Evolutionary conservation across 92 coral and sea anemone genomes (phyloP), one percentile per base, ranked within the genome.

Genomic region (Epizoanthus scotinus): DNA sequence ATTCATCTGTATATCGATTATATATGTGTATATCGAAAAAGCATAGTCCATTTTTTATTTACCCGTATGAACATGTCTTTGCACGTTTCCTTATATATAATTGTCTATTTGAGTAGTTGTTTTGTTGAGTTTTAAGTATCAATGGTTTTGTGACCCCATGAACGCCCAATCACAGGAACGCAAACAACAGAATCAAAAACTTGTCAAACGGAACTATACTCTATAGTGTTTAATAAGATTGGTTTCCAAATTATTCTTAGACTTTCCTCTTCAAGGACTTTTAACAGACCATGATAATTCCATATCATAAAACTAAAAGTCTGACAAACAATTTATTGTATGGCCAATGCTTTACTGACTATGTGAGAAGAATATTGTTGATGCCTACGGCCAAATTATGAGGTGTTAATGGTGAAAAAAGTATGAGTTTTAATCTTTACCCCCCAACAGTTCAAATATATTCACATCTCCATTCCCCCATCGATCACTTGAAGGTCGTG

Each of bases 381-480:
- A 40, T 75, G 68, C 81, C 81, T 59, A 29, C 54, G 67, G 68
- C 40, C 44, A 75, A 31, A 59, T 75, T 25, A 8, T 36, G 36
- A 75, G 68, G 81, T 75, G 81, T 59, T 75, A 75, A 75, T 75
- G 57, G 68, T 44, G 29, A 75, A 75, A 71, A 73, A 75, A 24
- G 65, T 38, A 57, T 25, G 29, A 59, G 20, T 27, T 58, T 34
- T 75, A 75, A 59, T 75, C 56, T 75, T 25, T 59, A 59, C 81
- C 81, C 81, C 78, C 81, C 42, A 59, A 55, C 28, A 70, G 57
- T 44, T 70, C 53, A 75, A 75, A 38, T 36, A 26, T 44, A 40
- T 31, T 59, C 8, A 17, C 28, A 24, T 53, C 25, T 27, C 28
- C 28, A 26, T 70, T 73, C 57, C 44, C 81, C 28, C 60, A 67